Conservation (phyloP, 1,140 invertebrate species). For the Uloborus diversus region DNA sequence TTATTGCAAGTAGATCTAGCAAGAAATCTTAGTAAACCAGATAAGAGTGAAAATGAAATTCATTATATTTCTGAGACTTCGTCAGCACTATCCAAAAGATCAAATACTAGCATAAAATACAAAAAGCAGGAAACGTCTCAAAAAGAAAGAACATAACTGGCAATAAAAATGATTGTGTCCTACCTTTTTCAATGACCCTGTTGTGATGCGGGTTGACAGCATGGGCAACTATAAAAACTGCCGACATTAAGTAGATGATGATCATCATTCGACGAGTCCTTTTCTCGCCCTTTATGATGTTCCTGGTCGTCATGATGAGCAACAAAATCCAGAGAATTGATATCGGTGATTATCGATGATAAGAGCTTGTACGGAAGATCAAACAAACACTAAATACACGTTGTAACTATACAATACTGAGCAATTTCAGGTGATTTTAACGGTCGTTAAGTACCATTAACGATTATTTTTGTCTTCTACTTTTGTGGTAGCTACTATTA, state of each 20-base stretch:
- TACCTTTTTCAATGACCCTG: constrained; percentile 46
- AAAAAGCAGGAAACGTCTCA: neutral
- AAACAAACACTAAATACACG: neutral
- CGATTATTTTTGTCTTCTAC: too few species aligned
- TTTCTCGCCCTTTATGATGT: too few species aligned
- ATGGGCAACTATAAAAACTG: neutral
- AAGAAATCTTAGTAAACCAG: too few species aligned
- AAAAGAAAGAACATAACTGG: too few species aligned
- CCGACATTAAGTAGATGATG: neutral
- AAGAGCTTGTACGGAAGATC: neutral
- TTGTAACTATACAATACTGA: constrained; percentile 9
- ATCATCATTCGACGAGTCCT: neutral
- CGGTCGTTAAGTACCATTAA: neutral
- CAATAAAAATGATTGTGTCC: too few species aligned
- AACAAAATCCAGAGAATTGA: neutral
- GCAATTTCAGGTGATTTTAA: constrained; percentile 12
- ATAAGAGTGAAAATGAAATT: too few species aligned
- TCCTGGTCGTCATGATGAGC: too few species aligned
- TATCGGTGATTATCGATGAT: neutral
- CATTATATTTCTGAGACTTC: too few species aligned
- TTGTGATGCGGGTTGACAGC: constrained; percentile 35
- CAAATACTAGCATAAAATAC: too few species aligned
- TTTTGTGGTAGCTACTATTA: too few species aligned
- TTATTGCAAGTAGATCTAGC: too few species aligned
- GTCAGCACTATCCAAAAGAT: too few species aligned